phyloP scores from a whole-genome alignment of 2,113 vertebrate species.

The Alosa alosa region DNA sequence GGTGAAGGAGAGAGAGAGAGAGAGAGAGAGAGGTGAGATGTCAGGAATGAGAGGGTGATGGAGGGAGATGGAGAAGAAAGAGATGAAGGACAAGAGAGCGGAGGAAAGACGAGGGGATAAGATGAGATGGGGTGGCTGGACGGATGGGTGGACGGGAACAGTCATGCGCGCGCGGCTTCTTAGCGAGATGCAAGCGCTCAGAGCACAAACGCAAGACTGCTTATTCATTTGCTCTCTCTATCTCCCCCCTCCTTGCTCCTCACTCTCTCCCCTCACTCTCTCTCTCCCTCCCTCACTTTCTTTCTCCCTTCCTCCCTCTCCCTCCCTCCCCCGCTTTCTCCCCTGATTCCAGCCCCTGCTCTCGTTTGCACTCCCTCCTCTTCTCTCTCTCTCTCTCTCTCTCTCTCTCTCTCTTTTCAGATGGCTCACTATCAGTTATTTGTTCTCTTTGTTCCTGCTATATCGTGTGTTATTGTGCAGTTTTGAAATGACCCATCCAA shows the following conservation, averaged over 20 bases:
- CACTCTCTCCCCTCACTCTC: slow-evolving; percentile 35
- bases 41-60: slow-evolving; percentile 56
- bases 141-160: slow-evolving; percentile 31
- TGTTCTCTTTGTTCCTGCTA: slow-evolving; percentile 31
- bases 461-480: slow-evolving; percentile 43
- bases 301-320: slow-evolving; percentile 36
- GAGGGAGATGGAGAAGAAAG: slow-evolving; percentile 43
- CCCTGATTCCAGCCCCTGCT: slow-evolving; percentile 9
- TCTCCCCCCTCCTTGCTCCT: slow-evolving; percentile 34
- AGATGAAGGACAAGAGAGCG: slow-evolving; percentile 36
- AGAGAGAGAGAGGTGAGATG: slow-evolving; percentile 61
- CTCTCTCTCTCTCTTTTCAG: neutral
- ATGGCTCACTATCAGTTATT: slow-evolving; percentile 19
- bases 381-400: slow-evolving; percentile 35
- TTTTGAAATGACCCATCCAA: slow-evolving; percentile 59
- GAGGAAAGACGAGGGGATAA: slow-evolving; percentile 28
- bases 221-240: slow-evolving; percentile 59
- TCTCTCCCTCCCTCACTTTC: slow-evolving; percentile 36
- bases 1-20: slow-evolving; percentile 57
- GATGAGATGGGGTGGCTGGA: slow-evolving; percentile 36
- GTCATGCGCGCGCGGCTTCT: slow-evolving; percentile 56
- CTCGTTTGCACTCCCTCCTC: neutral
- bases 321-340: slow-evolving; percentile 30
- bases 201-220: slow-evolving; percentile 67
- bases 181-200: slow-evolving; percentile 61